phyloP scores from a whole-genome alignment of 1,140 invertebrate genomes.

The Saccostrea glomerata region DNA sequence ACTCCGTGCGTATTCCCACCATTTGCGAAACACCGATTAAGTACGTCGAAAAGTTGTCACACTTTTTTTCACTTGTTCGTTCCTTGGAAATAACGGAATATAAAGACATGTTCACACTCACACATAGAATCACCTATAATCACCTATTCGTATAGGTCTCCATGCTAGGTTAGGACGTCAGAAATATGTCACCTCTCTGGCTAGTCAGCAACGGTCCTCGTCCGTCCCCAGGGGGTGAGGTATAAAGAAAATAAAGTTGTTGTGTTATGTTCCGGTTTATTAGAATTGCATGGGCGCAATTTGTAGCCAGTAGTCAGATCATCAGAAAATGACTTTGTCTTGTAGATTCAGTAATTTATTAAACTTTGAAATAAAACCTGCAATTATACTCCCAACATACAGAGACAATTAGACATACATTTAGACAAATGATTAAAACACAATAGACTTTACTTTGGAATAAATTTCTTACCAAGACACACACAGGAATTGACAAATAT shows the following conservation, averaged over 20 bases:
- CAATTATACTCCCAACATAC: too few relatives aligned
- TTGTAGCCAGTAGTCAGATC: not conserved
- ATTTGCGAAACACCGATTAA: not conserved
- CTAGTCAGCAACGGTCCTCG: not conserved
- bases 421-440: too few relatives aligned
- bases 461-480: too few relatives aligned
- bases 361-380: too few relatives aligned
- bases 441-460: too few relatives aligned
- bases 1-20: not conserved
- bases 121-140: not conserved
- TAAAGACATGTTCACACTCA: not conserved
- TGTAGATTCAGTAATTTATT: too few relatives aligned
- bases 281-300: not conserved
- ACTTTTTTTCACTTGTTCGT: not conserved
- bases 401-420: too few relatives aligned
- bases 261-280: not conserved
- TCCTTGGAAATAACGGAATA: not conserved
- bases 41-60: not conserved
- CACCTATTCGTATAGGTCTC: not conserved
- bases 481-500: too few relatives aligned
- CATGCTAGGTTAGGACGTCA: not conserved
- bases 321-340: too few relatives aligned
- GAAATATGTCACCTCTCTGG: not conserved
- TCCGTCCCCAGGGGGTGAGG: not conserved
- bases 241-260: not conserved